Conservation (phyloP, 2,113 vertebrate genomes). For the Grammomys surdaster region DNA sequence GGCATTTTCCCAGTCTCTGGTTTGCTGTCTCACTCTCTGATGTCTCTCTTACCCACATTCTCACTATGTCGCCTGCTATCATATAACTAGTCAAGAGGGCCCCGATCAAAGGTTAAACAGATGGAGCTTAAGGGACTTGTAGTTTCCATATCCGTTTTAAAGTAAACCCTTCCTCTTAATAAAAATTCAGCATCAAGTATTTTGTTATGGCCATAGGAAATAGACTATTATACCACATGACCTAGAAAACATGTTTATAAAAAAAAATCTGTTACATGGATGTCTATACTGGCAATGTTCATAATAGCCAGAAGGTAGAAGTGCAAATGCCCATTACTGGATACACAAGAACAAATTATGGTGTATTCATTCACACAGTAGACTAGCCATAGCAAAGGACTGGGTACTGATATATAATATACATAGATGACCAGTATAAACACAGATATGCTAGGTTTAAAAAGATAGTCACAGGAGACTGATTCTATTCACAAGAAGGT, state of each 20-base stretch:
- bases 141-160: background rate
- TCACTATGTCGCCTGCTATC: background rate
- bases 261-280: background rate
- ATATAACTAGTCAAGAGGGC: background rate
- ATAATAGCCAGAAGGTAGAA: background rate
- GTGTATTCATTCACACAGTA: background rate
- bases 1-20: background rate
- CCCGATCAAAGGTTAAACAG: background rate
- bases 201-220: background rate
- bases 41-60: background rate
- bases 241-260: background rate
- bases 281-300: background rate
- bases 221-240: background rate
- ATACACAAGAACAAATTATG: background rate
- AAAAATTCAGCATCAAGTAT: background rate
- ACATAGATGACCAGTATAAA: background rate
- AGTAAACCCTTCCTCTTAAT: background rate
- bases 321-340: background rate
- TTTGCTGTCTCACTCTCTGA: background rate
- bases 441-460: background rate
- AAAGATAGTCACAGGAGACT: background rate
- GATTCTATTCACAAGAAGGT: background rate
- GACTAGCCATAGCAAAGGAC: background rate
- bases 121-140: background rate
- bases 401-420: background rate